Evolutionary conservation across 2,888 invertebrate species (phyloP).

Genomic region (Hydropsyche betteni): DNA sequence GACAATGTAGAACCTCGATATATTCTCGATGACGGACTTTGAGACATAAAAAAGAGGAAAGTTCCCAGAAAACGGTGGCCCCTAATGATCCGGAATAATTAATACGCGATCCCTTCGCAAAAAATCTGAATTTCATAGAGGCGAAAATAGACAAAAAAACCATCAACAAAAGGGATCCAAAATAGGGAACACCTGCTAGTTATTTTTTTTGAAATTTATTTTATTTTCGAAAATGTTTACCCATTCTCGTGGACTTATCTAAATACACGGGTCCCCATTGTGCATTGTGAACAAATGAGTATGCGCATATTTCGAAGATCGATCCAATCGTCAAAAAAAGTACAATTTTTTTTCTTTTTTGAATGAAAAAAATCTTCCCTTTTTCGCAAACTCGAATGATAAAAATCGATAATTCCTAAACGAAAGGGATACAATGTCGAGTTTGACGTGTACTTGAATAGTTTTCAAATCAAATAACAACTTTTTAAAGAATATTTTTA

Average conservation of each 20-base stretch:
- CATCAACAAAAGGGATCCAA: constrained; percentile 41
- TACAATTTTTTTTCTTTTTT: no score
- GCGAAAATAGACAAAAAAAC: constrained; percentile 40
- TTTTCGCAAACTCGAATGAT: no score
- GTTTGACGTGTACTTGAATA: no score
- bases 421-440: no score
- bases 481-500: no score
- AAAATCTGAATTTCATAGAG: constrained; percentile 35
- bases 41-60: background rate
- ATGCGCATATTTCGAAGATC: constrained; percentile 30
- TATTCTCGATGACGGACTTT: background rate
- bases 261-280: constrained; percentile 43
- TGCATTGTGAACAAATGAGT: constrained; percentile 31
- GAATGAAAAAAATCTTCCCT: no score
- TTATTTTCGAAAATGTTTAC: constrained; percentile 28
- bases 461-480: no score
- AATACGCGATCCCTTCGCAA: constrained; percentile 41
- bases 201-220: constrained; percentile 42
- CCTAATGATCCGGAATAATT: constrained; percentile 51
- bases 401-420: no score
- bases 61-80: constrained; percentile 46
- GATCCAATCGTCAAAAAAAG: background rate
- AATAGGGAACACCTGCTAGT: constrained; percentile 48
- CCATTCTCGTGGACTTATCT: constrained; percentile 44
- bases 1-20: constrained; percentile 5